Base-by-base conservation (phyloP, 1,140 invertebrate species). In the Asobara japonica region DNA sequence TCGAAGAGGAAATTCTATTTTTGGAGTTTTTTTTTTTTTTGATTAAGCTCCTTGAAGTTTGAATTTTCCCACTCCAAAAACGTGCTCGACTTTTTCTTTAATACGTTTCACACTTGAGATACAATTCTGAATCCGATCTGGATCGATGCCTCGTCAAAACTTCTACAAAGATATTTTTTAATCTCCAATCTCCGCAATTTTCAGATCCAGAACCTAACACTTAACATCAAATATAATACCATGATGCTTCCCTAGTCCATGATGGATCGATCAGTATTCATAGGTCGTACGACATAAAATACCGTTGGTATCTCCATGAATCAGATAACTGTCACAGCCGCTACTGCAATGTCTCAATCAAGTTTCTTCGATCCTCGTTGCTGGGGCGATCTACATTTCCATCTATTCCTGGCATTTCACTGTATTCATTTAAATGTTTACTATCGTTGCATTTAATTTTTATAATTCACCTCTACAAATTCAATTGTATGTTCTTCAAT, bases 241-340 rank as follows among this genome's bases (percentile, higher is more conserved):
- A 38, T 65, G 38, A 22, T 33, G n/a, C 20, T 27, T 31, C 33
- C 16, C 30, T 65, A 41, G 33, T 27, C 27, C 68, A 31, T 76
- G 72, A 69, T 77, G 79, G 83, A 86, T 86, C 82, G 84, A 88
- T 88, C 85, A 84, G 85, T 88, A 88, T 88, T 88, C 86, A 87
- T 86, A 87, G 84, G 83, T 86, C 84, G 85, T 88, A 85, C 84
- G 80, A 80, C 81, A 87, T 88, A 87, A 88, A 88, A 86, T 88
- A 86, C 83, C 86, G 82, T 83, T 81, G 86, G 84, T 82, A 88
- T 88, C 85, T 87, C 85, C 86, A 88, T 88, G 86, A 88, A 88
- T 88, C 86, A 87, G 86, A 87, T 88, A 88, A 87, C 85, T 87
- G 86, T 88, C 86, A 87, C 83, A 79, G 85, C 77, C 77, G 84